Percentiles rank a stretch among this genome's conserved stretches.
These are phyloP conservation scores for Taenioides sp. DNA, from an alignment of 2,797 vertebrate species.

Conservation along the genomic window DNA sequence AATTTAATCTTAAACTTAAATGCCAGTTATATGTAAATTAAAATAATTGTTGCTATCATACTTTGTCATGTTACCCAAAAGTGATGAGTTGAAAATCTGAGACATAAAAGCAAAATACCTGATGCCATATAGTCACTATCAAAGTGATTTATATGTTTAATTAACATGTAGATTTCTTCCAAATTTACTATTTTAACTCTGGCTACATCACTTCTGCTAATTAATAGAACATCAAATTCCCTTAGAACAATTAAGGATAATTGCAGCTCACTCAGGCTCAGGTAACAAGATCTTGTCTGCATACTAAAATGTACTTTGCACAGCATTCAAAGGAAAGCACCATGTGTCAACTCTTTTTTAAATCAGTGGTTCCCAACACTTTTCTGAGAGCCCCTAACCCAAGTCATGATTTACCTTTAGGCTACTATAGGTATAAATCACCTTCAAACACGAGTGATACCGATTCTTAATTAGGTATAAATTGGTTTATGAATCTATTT, in stretches of 20 bases:
- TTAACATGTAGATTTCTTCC: background rate
- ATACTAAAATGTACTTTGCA: constrained; percentile 7
- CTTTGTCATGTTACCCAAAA: background rate
- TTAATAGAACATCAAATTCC: constrained; percentile 6
- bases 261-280: background rate
- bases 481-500: too few species aligned
- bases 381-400: too few species aligned
- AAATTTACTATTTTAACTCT: constrained; percentile 3
- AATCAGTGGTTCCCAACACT: too few species aligned
- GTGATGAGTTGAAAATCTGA: too few species aligned
- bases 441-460: too few species aligned
- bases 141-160: constrained; percentile 18
- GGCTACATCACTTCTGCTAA: constrained; percentile 7
- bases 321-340: background rate
- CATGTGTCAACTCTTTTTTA: background rate
- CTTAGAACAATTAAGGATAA: constrained; percentile 5
- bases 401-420: too few species aligned
- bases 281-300: background rate
- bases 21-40: background rate
- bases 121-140: background rate
- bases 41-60: background rate
- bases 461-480: too few species aligned
- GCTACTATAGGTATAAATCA: too few species aligned
- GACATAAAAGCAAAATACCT: too few species aligned
- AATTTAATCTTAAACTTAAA: too few species aligned